A percentile compares a stretch with the other conserved stretches of the same genome.
These are phyloP conservation scores for Poecile montanus DNA, from an alignment of 2,797 vertebrate species.

Conservation along the genomic window DNA sequence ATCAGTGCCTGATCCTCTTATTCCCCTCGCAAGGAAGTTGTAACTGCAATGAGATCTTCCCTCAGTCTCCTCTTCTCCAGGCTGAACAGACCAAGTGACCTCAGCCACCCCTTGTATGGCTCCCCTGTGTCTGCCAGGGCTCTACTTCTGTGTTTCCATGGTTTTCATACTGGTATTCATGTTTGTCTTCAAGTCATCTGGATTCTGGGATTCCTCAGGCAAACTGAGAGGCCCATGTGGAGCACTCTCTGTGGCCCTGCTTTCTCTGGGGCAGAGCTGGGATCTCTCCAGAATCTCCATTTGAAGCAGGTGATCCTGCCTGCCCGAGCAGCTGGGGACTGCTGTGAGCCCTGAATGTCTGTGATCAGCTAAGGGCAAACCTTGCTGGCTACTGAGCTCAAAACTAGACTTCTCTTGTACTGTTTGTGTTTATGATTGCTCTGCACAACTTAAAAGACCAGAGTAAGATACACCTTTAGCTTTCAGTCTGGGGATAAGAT, in stretches of 20 bases:
- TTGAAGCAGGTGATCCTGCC: neutral
- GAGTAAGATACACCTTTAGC: neutral
- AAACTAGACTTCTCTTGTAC: neutral
- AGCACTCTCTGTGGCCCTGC: neutral
- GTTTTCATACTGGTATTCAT: neutral
- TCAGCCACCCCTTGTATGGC: fast-evolving
- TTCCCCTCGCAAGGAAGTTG: neutral
- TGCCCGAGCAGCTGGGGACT: neutral
- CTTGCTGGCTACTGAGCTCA: neutral
- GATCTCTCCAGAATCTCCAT: neutral
- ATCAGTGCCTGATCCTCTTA: neutral
- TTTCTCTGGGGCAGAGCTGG: neutral
- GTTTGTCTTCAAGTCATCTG: neutral
- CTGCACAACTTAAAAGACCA: neutral
- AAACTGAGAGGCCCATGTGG: neutral
- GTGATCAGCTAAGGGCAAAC: neutral
- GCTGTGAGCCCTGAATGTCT: fast-evolving
- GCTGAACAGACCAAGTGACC: neutral
- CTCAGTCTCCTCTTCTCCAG: neutral
- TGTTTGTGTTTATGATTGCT: neutral
- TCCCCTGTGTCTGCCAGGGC: neutral
- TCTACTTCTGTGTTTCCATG: neutral
- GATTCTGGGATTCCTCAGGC: neutral
- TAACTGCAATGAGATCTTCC: neutral
- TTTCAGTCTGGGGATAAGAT: neutral